Evolutionary conservation across 2,888 invertebrate species (phyloP), one percentile per base, ranked within the genome.

Genomic region (Lasioglossum zephyrum): DNA sequence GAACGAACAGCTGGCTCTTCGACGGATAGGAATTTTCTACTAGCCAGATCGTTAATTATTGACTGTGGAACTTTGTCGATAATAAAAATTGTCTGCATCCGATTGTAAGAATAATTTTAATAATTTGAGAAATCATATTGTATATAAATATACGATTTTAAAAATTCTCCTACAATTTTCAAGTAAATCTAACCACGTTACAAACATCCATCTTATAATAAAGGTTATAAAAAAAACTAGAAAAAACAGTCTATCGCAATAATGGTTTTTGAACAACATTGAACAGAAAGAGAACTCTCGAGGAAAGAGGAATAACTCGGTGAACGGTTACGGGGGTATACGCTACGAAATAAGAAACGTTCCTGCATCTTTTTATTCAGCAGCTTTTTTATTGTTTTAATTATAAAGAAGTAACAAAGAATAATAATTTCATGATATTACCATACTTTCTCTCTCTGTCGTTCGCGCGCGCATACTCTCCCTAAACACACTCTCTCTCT

Each of bases 391-490:
- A 93, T 93, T 93, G 92, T 93, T 94, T 95, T 94, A 94, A 94
- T 94, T 94, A 95, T 94, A 94, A 94, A 94, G 94, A 95, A 94
- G 94, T 95, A 95, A 95, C 95, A 94, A 95, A 94, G 94, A 94
- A 94, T 94, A 94, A 94, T 94, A 94, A 94, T 94, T 94, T 94
- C 92, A 93, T 94, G 94, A 94, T 94, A 94, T 94, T 92, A 93
- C 92, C 92, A 88, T 90, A 91, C 92, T 92, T 92, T 89, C 89
- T 92, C 89, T 70, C 70, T 92, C 89, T 84, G 85, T 86, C 89
- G 81, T 88, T 86, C 89, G 87, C 89, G 85, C 88, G 86, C 77
- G 72, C 81, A 85, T 88, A 81, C 72, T 82, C 69, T 85, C 84
- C 84, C 84, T 84, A 66, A 63, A 63, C 63, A 84, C 84, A 83